These are phyloP conservation scores for Dendrolimus pini DNA, from an alignment of 2,888 invertebrate genomes.

Conservation along the genomic window DNA sequence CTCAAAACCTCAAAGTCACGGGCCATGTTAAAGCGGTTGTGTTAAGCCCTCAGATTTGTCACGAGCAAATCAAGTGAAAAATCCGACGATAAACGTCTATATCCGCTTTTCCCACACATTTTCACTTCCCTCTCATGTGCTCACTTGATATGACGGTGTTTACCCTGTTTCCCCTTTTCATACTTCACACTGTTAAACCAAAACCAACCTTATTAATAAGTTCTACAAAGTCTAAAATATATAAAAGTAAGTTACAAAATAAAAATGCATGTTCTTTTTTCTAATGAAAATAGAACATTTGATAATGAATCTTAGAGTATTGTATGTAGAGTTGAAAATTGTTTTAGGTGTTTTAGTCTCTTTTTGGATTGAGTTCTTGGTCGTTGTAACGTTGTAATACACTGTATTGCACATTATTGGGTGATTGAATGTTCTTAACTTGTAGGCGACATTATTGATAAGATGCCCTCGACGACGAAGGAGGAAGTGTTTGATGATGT, in stretches of 20 bases:
- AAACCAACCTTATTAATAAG: slow-evolving; percentile 14
- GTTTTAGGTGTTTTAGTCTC: slow-evolving; percentile 1
- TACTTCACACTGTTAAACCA: slow-evolving; percentile 15
- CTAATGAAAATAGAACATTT: slow-evolving; percentile 9
- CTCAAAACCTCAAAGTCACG: slow-evolving; percentile 7
- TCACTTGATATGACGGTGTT: slow-evolving; percentile 75
- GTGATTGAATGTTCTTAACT: slow-evolving; percentile 72
- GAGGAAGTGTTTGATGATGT: slow-evolving; percentile 15
- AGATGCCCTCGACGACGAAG: slow-evolving; percentile 51
- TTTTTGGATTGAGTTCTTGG: slow-evolving; percentile 5
- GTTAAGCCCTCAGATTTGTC: slow-evolving; percentile 68
- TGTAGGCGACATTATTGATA: slow-evolving; percentile 65
- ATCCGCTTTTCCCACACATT: slow-evolving; percentile 76
- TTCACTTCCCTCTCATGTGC: slow-evolving; percentile 73
- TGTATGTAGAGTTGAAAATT: background rate
- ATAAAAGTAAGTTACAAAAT: slow-evolving; percentile 16
- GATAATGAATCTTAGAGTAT: background rate
- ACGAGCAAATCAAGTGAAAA: slow-evolving; percentile 72
- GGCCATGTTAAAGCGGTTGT: slow-evolving; percentile 37
- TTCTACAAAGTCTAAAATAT: slow-evolving; percentile 4
- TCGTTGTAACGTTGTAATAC: slow-evolving; percentile 61
- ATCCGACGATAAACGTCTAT: slow-evolving; percentile 74
- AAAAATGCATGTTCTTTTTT: slow-evolving; percentile 57
- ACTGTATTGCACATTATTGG: slow-evolving; percentile 75
- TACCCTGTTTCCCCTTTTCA: slow-evolving; percentile 64